A percentile compares a stretch with the other conserved stretches of the same genome.
Conservation (phyloP, 2,113 vertebrate genomes). For the Pyrgilauda ruficollis region DNA sequence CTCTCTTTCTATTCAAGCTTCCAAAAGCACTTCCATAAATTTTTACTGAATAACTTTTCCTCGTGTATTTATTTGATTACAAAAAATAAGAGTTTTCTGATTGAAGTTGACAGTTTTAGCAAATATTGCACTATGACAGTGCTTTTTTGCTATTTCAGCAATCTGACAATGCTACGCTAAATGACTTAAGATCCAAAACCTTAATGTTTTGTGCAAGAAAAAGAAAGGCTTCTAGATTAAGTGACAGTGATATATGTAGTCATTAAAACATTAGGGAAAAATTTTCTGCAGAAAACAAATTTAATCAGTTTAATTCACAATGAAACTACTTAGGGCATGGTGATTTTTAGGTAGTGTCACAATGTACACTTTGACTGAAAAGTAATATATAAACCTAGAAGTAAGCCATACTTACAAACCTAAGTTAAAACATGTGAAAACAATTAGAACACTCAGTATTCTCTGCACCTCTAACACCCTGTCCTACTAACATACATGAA, state of each 20-base stretch:
- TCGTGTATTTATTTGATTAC: conserved; percentile 17
- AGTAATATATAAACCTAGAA: not conserved
- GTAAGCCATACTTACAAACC: not conserved
- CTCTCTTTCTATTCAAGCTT: not conserved
- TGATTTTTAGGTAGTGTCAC: not conserved
- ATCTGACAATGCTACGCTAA: not conserved
- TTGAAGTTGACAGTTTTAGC: conserved; percentile 28
- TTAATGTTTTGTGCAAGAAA: not conserved
- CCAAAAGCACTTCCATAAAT: not conserved
- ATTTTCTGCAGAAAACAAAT: not conserved
- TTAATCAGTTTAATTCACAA: not conserved
- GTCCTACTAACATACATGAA: not conserved
- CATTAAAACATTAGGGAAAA: not conserved
- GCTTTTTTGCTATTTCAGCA: conserved; percentile 26
- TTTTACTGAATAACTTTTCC: not conserved
- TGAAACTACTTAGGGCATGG: not conserved
- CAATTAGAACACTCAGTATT: not conserved
- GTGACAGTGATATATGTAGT: not conserved
- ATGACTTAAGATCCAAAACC: conserved; percentile 24
- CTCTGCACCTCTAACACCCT: not conserved
- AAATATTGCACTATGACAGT: not conserved
- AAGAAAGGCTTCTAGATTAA: not conserved
- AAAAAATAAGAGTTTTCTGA: conserved; percentile 19
- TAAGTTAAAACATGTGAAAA: not conserved
- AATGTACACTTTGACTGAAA: not conserved